Conservation (phyloP, 2,888 invertebrate genomes). For the Dryomyza anilis region DNA sequence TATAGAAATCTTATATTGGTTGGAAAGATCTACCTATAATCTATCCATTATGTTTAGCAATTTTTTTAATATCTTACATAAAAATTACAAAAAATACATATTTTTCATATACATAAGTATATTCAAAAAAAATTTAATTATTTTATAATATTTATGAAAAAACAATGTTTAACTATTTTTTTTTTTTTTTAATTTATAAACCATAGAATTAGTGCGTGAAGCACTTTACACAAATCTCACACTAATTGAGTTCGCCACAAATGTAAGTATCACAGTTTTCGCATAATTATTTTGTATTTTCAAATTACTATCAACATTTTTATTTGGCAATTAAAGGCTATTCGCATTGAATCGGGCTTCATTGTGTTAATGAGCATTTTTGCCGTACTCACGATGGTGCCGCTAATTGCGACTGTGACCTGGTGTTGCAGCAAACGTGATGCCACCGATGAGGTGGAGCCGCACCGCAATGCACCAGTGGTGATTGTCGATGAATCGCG, state of each 20-base stretch:
- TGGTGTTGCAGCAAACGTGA: constrained; percentile 61
- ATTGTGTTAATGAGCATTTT: constrained; percentile 69
- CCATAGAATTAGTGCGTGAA: constrained; percentile 59
- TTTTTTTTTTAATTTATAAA: too few species aligned
- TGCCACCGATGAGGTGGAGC: constrained; percentile 60
- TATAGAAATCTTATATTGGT: too few species aligned
- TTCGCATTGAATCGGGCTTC: constrained; percentile 74
- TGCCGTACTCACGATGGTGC: constrained; percentile 69
- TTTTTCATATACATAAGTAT: too few species aligned
- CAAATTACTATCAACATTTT: not conserved
- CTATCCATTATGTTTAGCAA: too few species aligned
- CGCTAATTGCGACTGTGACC: constrained; percentile 68
- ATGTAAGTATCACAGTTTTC: constrained; percentile 47
- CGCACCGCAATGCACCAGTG: constrained; percentile 49
- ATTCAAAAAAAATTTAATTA: too few species aligned
- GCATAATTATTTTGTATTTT: not conserved
- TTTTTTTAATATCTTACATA: too few species aligned
- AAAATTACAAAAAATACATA: too few species aligned
- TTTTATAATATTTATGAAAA: too few species aligned
- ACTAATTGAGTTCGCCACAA: constrained; percentile 54
- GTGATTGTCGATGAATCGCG: constrained; percentile 54
- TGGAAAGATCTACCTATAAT: too few species aligned
- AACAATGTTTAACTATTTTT: too few species aligned
- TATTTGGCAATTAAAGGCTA: constrained; percentile 64
- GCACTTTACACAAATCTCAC: constrained; percentile 58